Base-by-base conservation (phyloP, 2,113 vertebrate species). In the Numenius arquata region DNA sequence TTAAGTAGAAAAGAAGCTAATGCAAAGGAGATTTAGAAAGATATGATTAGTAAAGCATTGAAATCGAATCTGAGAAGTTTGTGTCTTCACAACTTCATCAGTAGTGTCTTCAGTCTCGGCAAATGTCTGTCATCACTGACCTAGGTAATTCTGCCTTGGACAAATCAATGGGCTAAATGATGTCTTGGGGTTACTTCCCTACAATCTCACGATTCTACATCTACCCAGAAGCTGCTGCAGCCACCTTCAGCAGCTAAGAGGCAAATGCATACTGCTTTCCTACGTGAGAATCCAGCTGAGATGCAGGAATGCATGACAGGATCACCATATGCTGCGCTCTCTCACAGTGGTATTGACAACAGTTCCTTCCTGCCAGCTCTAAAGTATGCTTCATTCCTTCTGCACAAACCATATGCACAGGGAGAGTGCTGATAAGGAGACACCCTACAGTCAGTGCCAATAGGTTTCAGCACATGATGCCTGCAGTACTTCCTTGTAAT, bases 191-290 rank as follows among this genome's bases (percentile, higher is more conserved):
- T 81, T 95, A 23, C 52, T 32, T 85, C 18, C 12, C 12, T 71
- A 50, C 27, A 52, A 34, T 80, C 23, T 41, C 32, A 63, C 3
- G 7, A 40, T 78, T 84, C 65, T 70, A 4, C 55, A 3, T 52
- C 88, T 84, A 71, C 68, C 12, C 65, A 84, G 66, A 81, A 93
- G 34, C 29, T 85, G 30, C 18, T 81, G 70, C 61, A 96, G 29
- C 68, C 75, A 92, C 89, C 83, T 96, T 96, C 86, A 93, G 76
- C 62, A 26, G 86, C 72, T 59, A 95, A 97, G 41, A 96, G 88
- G 76, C 61, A 91, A 94, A 95, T 58, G 40, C 59, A 56, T 30
- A n/a, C 47, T 85, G 22, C 63, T 90, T 91, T 90, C 34, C 66
- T 87, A 63, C 0, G 1, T 92, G 88, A 92, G 56, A 90, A 89